Evolutionary conservation across 2,113 vertebrate species (phyloP).

Genomic region (Cercopithecus mona): DNA sequence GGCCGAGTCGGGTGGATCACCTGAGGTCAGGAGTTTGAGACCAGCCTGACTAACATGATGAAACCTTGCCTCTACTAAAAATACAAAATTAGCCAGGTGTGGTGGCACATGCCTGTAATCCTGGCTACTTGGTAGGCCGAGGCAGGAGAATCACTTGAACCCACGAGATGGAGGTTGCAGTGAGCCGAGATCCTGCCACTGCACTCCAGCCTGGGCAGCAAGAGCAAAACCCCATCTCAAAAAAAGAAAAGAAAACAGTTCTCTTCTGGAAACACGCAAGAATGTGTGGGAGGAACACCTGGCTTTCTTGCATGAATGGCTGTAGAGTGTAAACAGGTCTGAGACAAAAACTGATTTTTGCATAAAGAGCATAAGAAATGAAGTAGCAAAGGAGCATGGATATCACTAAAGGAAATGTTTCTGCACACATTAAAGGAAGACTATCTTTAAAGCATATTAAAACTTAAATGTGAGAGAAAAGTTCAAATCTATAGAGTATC

Average conservation of each 20-base stretch:
- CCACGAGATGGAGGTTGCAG: no score
- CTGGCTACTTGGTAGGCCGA: no score
- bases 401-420: constrained; percentile 2
- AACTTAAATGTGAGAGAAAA: not conserved
- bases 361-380: not conserved
- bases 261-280: not conserved
- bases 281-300: not conserved
- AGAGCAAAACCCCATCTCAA: not conserved
- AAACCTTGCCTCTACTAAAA: no score
- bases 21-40: no score
- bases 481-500: not conserved
- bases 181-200: not conserved
- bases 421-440: not conserved
- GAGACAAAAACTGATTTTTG: not conserved
- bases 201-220: not conserved
- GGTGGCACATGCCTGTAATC: no score
- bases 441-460: not conserved
- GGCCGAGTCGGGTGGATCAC: no score
- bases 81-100: no score
- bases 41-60: no score
- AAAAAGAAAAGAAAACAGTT: not conserved
- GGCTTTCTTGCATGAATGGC: not conserved
- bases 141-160: no score
- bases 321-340: not conserved
- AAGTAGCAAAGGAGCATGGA: not conserved